phyloP scores from a whole-genome alignment of 2,113 vertebrate species.

The Eulacestoma nigropectus region DNA sequence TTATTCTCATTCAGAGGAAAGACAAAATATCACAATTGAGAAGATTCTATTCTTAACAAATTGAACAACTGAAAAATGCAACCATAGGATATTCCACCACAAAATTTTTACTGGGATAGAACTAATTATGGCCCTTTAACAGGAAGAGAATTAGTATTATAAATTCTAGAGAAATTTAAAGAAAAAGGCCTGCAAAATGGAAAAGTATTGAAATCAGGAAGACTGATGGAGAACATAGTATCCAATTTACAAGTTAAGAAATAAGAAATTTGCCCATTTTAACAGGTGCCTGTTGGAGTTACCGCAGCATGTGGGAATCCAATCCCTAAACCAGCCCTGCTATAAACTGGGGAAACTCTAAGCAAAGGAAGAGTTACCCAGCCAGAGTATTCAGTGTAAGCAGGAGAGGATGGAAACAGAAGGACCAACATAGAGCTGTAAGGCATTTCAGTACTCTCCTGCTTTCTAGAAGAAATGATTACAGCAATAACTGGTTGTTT shows the following conservation, averaged over 20 bases:
- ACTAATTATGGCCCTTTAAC: neutral
- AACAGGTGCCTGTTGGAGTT: neutral
- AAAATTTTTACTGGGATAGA: neutral
- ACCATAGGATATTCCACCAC: neutral
- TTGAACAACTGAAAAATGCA: neutral
- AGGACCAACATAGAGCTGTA: neutral
- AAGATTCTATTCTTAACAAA: neutral
- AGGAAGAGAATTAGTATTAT: neutral
- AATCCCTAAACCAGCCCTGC: neutral
- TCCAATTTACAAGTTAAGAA: neutral
- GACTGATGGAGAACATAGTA: neutral
- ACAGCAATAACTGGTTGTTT: neutral
- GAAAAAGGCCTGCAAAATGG: neutral
- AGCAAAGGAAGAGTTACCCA: neutral
- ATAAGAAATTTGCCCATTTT: neutral
- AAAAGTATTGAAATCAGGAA: neutral
- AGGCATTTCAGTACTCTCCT: neutral
- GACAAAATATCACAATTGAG: neutral
- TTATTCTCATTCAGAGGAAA: neutral
- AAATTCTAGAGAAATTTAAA: neutral
- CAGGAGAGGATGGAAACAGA: neutral
- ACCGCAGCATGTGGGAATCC: neutral
- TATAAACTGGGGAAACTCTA: neutral
- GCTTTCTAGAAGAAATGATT: neutral
- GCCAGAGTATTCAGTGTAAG: neutral